Conservation (phyloP, 2,888 invertebrate genomes). For the Serrognathus titanus region DNA sequence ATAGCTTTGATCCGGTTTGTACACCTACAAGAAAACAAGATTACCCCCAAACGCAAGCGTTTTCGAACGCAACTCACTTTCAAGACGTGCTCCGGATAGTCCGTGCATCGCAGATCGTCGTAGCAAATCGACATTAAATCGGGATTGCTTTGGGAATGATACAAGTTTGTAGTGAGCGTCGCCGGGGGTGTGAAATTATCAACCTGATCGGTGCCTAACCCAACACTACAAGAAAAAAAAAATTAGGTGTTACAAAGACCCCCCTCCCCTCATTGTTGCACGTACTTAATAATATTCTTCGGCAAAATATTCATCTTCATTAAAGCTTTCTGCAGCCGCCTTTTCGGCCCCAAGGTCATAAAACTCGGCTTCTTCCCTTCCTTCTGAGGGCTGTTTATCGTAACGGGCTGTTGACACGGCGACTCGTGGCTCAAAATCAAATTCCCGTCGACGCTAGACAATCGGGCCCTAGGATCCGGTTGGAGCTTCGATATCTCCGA, state of each 20-base stretch:
- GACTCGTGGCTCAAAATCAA: slow-evolving; percentile 40
- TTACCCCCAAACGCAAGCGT: no score
- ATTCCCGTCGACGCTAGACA: slow-evolving; percentile 71
- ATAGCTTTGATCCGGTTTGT: slow-evolving; percentile 94
- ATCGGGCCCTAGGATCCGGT: slow-evolving; percentile 67
- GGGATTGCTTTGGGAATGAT: slow-evolving; percentile 86
- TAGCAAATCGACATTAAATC: slow-evolving; percentile 80
- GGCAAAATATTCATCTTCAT: slow-evolving; percentile 88
- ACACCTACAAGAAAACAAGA: slow-evolving; percentile 54
- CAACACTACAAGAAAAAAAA: slow-evolving; percentile 33
- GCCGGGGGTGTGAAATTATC: slow-evolving; percentile 56
- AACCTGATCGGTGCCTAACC: slow-evolving; percentile 60
- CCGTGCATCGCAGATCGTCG: slow-evolving; percentile 74
- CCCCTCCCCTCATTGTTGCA: not conserved
- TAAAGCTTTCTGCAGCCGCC: slow-evolving; percentile 77
- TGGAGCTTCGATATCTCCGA: slow-evolving; percentile 67
- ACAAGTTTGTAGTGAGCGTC: slow-evolving; percentile 62
- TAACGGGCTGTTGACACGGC: slow-evolving; percentile 54
- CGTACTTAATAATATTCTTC: slow-evolving; percentile 67
- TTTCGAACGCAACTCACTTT: slow-evolving; percentile 54
- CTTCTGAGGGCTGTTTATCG: slow-evolving; percentile 64
- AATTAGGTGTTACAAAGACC: not conserved
- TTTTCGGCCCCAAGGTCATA: slow-evolving; percentile 86
- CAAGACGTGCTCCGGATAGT: slow-evolving; percentile 94
- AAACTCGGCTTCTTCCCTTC: slow-evolving; percentile 62